phyloP scores from a whole-genome alignment of 2,888 invertebrate genomes.

The Drosophila paranaensis region DNA sequence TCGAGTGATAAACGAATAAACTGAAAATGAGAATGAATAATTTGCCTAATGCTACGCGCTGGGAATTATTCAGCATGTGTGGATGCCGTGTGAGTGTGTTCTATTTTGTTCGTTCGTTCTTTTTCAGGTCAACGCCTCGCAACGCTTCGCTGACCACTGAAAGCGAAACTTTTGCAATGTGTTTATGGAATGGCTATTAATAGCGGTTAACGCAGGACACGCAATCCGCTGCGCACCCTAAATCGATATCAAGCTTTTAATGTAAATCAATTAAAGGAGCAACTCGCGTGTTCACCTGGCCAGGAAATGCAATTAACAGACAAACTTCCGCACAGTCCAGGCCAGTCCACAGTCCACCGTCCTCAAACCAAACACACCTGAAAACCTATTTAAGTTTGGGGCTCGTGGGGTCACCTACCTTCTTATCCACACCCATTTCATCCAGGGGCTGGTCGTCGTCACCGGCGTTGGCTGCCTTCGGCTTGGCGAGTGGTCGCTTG shows the following conservation, averaged over 20 bases:
- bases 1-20: neutral
- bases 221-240: slow-evolving; percentile 58
- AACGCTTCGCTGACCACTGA: slow-evolving; percentile 51
- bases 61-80: slow-evolving; percentile 59
- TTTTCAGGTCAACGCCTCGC: slow-evolving; percentile 68
- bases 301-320: slow-evolving; percentile 69
- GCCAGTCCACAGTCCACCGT: too few species aligned
- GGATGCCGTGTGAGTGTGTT: slow-evolving; percentile 56
- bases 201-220: slow-evolving; percentile 58
- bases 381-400: neutral
- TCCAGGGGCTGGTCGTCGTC: slow-evolving; percentile 58
- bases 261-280: slow-evolving; percentile 74
- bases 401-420: slow-evolving; percentile 61
- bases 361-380: slow-evolving; percentile 52
- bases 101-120: slow-evolving; percentile 36
- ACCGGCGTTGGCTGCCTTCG: slow-evolving; percentile 52
- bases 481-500: slow-evolving; percentile 30
- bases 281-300: slow-evolving; percentile 57
- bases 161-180: slow-evolving; percentile 65
- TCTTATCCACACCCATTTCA: slow-evolving; percentile 58
- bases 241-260: slow-evolving; percentile 68
- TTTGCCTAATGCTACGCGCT: slow-evolving; percentile 33
- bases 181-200: slow-evolving; percentile 64
- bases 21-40: slow-evolving; percentile 14
- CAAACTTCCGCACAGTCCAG: slow-evolving; percentile 34